These are phyloP conservation scores for Gibbula magus DNA, from an alignment of 2,888 invertebrate species.

Conservation along the genomic window DNA sequence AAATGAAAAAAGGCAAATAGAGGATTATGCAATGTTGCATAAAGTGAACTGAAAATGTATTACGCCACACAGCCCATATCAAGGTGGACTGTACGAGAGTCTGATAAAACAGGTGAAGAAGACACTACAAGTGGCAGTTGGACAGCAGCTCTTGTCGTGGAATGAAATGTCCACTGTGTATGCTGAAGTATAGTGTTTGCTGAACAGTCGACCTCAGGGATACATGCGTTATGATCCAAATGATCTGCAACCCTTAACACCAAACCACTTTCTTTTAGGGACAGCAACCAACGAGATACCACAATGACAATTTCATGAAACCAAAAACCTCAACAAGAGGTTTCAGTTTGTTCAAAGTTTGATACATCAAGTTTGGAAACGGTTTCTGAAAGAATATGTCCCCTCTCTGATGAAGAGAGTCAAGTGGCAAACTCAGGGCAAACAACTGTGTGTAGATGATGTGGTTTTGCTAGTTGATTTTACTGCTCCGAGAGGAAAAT, in stretches of 20 bases:
- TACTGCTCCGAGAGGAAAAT: too few species aligned
- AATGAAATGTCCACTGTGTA: not conserved
- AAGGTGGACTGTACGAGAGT: not conserved
- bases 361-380: not conserved
- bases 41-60: not conserved
- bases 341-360: not conserved
- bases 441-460: not conserved
- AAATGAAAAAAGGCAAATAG: not conserved
- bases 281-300: not conserved
- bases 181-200: not conserved
- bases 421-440: not conserved
- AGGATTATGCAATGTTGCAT: not conserved
- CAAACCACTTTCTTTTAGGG: not conserved
- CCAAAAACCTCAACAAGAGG: not conserved
- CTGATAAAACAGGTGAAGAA: not conserved
- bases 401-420: not conserved
- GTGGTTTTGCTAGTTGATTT: not conserved
- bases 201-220: not conserved
- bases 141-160: not conserved
- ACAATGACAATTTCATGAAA: not conserved
- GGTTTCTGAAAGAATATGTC: not conserved
- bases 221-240: not conserved
- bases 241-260: not conserved
- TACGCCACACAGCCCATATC: not conserved
- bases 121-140: not conserved